Conservation (phyloP, 1,140 invertebrate genomes). For the Orchestia grillus region DNA sequence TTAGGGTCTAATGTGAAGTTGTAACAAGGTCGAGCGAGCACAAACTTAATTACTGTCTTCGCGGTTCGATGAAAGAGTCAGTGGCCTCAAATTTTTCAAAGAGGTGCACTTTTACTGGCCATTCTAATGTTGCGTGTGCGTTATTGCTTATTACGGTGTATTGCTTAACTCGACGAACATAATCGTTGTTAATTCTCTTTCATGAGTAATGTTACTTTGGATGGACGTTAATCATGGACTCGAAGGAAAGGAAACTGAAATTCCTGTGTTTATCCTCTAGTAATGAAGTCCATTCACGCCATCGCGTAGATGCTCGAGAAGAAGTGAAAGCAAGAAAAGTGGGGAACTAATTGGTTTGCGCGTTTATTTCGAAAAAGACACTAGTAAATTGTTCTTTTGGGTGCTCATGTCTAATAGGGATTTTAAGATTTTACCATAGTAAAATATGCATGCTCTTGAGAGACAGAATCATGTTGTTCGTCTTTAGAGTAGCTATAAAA, state of each 20-base stretch:
- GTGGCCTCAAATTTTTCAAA: not conserved
- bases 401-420: not conserved
- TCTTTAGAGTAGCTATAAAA: not conserved
- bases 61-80: not conserved
- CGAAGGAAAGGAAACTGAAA: not conserved
- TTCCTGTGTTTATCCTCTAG: not conserved
- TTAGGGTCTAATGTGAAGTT: not conserved
- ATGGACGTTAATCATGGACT: not conserved
- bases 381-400: not conserved
- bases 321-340: not conserved
- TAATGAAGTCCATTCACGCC: not conserved
- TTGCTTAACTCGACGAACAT: not conserved
- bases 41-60: not conserved
- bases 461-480: too few relatives aligned
- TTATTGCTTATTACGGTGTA: not conserved
- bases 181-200: not conserved
- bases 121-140: not conserved
- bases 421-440: too few relatives aligned
- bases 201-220: not conserved
- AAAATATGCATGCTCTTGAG: too few relatives aligned
- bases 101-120: not conserved
- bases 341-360: not conserved
- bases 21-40: not conserved
- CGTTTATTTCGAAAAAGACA: not conserved
- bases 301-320: not conserved